phyloP scores from a whole-genome alignment of 37 sponge, comb jelly and placozoan genomes.

The Petrosia ficiformis region DNA sequence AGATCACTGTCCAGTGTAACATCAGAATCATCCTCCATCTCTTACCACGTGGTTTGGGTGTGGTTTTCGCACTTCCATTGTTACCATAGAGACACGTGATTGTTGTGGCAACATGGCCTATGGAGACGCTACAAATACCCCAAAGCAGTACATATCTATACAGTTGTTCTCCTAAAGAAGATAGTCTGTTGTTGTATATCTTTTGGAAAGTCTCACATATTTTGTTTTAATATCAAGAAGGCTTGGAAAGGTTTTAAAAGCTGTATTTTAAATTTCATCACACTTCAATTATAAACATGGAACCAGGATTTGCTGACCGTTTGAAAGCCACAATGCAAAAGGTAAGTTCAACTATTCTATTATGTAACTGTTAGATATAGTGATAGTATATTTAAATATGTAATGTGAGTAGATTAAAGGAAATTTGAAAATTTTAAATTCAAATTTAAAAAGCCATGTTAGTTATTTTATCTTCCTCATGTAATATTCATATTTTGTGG shows the following conservation, averaged over 20 bases:
- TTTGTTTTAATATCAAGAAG: too few species aligned
- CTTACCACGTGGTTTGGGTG: background rate
- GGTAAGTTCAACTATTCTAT: background rate
- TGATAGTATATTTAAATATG: background rate
- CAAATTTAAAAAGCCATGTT: background rate
- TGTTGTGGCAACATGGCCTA: slow-evolving; percentile 7
- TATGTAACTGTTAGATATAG: background rate
- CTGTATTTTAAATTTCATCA: background rate
- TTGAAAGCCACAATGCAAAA: background rate
- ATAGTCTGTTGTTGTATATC: background rate
- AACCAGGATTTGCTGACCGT: background rate
- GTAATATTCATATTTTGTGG: too few species aligned
- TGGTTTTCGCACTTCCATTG: background rate
- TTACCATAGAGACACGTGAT: slow-evolving; percentile 9
- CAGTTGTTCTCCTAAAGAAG: background rate
- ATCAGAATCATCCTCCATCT: background rate
- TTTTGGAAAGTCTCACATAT: background rate
- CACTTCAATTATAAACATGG: background rate
- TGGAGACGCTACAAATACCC: background rate
- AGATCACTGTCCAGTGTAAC: background rate
- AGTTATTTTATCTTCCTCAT: background rate
- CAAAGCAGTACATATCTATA: background rate
- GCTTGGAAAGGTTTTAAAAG: background rate
- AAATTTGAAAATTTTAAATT: background rate
- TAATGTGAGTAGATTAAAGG: background rate